Percentiles rank a stretch among this genome's conserved stretches.
Conservation (phyloP, 2,113 vertebrate species). For the Orthonyx spaldingii region DNA sequence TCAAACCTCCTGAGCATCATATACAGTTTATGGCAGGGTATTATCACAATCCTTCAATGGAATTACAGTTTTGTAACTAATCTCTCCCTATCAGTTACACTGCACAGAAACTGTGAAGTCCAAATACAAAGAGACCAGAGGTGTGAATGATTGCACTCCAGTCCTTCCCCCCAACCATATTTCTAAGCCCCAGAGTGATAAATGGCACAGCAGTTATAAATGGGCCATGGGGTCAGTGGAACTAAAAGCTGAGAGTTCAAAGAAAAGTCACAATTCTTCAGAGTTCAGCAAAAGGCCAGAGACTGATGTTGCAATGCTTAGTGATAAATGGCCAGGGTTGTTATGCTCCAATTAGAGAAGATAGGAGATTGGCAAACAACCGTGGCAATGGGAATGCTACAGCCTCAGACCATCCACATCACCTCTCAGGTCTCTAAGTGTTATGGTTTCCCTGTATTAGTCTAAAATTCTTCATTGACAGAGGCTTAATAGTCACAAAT, state of each 20-base stretch:
- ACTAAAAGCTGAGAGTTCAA: slow-evolving; percentile 72
- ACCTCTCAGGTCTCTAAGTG: neutral
- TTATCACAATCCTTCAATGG: slow-evolving; percentile 66
- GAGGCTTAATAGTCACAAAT: neutral
- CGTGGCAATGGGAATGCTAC: neutral
- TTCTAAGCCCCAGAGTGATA: slow-evolving; percentile 67
- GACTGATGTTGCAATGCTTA: slow-evolving; percentile 8
- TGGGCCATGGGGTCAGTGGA: slow-evolving; percentile 67
- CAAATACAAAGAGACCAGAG: slow-evolving; percentile 51
- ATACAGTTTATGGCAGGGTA: slow-evolving; percentile 30
- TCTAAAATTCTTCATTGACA: neutral
- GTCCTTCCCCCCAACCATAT: slow-evolving; percentile 53
- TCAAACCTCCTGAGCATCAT: slow-evolving; percentile 67
- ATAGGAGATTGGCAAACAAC: slow-evolving; percentile 5
- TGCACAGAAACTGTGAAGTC: slow-evolving; percentile 64
- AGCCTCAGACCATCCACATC: neutral
- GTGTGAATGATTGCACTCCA: slow-evolving; percentile 70
- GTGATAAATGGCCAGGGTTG: slow-evolving; percentile 17
- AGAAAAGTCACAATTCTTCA: slow-evolving; percentile 72
- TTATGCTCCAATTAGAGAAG: slow-evolving; percentile 58
- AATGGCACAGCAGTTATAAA: slow-evolving; percentile 69
- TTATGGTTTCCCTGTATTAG: neutral
- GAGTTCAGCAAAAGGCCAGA: slow-evolving; percentile 76
- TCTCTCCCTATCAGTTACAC: slow-evolving; percentile 71
- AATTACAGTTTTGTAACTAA: slow-evolving; percentile 71